These are phyloP conservation scores for Thymelicus lineola DNA, from an alignment of 2,888 invertebrate species.

Conservation along the genomic window DNA sequence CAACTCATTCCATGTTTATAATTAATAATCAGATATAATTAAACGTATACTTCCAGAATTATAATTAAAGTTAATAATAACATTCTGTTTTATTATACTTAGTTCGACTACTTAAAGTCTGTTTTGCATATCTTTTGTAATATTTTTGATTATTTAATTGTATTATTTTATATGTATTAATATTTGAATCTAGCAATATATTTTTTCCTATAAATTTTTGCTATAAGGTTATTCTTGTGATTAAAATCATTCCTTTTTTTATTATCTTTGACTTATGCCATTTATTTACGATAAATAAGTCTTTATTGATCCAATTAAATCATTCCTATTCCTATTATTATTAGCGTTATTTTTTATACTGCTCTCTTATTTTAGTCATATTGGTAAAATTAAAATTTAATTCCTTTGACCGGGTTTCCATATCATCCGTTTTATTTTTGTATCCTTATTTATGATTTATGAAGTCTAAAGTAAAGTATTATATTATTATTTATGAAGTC, in stretches of 20 bases:
- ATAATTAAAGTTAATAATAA: background rate
- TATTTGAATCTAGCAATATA: too few species aligned
- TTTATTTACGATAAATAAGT: background rate
- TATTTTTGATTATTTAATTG: too few species aligned
- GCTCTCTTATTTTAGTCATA: background rate
- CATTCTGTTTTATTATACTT: background rate
- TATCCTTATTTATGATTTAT: too few species aligned
- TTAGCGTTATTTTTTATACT: background rate
- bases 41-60: background rate
- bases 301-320: background rate
- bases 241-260: background rate
- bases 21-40: constrained; percentile 13
- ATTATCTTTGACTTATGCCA: constrained; percentile 3
- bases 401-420: too few species aligned
- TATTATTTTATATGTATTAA: too few species aligned
- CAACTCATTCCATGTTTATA: background rate
- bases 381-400: background rate
- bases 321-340: background rate
- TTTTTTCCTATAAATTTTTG: background rate
- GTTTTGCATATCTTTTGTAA: too few species aligned
- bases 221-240: too few species aligned
- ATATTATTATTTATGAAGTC: too few species aligned
- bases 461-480: too few species aligned
- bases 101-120: too few species aligned
- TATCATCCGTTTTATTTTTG: too few species aligned